Conservation (phyloP, 1,140 invertebrate species). For the Halesus radiatus region DNA sequence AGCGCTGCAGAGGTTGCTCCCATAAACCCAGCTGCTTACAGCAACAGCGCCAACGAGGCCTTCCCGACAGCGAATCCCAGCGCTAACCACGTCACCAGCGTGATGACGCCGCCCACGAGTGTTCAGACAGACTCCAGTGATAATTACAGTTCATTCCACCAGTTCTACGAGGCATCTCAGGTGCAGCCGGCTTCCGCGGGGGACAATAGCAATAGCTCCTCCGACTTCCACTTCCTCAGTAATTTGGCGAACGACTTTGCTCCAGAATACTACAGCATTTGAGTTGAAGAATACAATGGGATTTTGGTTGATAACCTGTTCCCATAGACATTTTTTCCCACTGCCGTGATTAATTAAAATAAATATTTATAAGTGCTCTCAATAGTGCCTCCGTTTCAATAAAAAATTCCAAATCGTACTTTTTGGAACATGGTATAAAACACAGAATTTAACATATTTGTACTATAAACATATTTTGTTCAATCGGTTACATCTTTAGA, state of each 20-base stretch:
- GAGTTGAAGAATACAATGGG: slow-evolving; percentile 60
- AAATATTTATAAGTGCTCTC: slow-evolving; percentile 48
- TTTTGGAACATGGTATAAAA: neutral
- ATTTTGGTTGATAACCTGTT: slow-evolving; percentile 61
- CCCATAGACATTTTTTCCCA: slow-evolving; percentile 60
- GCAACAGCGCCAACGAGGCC: slow-evolving; percentile 56
- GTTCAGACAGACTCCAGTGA: slow-evolving; percentile 73
- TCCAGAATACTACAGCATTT: slow-evolving; percentile 92
- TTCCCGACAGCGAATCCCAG: slow-evolving; percentile 57
- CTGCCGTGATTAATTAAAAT: slow-evolving; percentile 33
- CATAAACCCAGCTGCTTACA: slow-evolving; percentile 53
- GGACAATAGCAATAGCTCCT: slow-evolving; percentile 91
- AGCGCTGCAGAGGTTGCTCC: slow-evolving; percentile 56
- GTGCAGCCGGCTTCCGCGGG: slow-evolving; percentile 69
- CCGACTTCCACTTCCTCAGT: slow-evolving; percentile 92
- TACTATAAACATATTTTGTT: too few relatives aligned
- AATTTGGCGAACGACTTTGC: slow-evolving; percentile 92
- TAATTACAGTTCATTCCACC: slow-evolving; percentile 77
- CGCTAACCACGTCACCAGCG: slow-evolving; percentile 60
- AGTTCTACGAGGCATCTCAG: slow-evolving; percentile 77
- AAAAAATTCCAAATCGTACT: neutral
- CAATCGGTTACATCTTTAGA: too few relatives aligned
- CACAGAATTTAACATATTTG: neutral
- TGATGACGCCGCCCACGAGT: slow-evolving; percentile 73
- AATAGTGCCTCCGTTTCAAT: slow-evolving; percentile 56